Percentiles rank a stretch among this genome's conserved stretches.
These are phyloP conservation scores for Bombus huntii DNA, from an alignment of 1,140 invertebrate species.

Conservation along the genomic window DNA sequence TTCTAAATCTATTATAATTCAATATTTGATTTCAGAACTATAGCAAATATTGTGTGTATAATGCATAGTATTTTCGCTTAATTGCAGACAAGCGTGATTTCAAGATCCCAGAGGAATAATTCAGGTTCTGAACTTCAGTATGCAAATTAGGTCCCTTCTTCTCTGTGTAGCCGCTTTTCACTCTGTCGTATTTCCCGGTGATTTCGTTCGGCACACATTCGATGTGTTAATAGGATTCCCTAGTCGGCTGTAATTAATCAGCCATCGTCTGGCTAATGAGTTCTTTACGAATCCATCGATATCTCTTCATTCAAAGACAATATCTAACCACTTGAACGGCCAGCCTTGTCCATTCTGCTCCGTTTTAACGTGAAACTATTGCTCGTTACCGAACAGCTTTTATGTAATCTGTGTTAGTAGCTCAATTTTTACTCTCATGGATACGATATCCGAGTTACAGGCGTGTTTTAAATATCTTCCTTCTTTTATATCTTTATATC, in stretches of 20 bases:
- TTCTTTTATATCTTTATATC: neutral
- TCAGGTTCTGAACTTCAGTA: neutral
- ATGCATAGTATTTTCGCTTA: too few species aligned
- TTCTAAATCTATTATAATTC: neutral
- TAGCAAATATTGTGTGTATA: neutral
- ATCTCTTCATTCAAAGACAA: neutral
- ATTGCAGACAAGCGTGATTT: neutral
- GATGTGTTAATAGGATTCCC: slow-evolving; percentile 12
- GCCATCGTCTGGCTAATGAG: slow-evolving; percentile 3
- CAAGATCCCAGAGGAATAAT: neutral
- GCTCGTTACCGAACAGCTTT: neutral
- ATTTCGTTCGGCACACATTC: too few species aligned
- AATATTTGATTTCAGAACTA: neutral
- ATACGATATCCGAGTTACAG: neutral
- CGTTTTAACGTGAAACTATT: neutral
- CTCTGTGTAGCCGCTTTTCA: slow-evolving; percentile 2
- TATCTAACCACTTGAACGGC: slow-evolving; percentile 2
- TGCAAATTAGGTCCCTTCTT: slow-evolving; percentile 12
- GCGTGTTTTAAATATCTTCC: neutral
- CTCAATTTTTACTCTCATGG: neutral
- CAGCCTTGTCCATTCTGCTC: neutral
- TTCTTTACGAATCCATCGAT: slow-evolving; percentile 17
- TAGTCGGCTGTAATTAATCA: slow-evolving; percentile 19
- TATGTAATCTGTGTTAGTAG: neutral
- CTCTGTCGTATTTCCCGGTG: neutral